phyloP scores from a whole-genome alignment of 2,888 invertebrate species.

The Callinectes sapidus region DNA sequence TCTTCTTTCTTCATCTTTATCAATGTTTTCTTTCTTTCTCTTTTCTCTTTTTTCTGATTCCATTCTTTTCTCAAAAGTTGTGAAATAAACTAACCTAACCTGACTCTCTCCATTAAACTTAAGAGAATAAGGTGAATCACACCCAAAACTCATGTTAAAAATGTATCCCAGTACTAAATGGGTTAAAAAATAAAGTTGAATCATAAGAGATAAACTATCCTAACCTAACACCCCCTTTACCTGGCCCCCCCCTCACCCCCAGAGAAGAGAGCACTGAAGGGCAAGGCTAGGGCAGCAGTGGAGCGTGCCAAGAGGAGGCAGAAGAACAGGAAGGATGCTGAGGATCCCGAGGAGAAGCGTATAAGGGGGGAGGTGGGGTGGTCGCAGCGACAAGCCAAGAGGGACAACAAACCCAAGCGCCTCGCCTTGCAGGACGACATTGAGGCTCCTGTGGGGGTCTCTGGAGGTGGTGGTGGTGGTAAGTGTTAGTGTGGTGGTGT shows the following conservation, averaged over 20 bases:
- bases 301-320: not conserved
- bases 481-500: not conserved
- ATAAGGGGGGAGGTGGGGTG: not conserved
- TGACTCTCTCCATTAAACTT: too few species aligned
- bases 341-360: not conserved
- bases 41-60: too few species aligned
- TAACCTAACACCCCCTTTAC: not conserved
- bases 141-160: too few species aligned
- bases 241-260: not conserved
- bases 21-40: too few species aligned
- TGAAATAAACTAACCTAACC: too few species aligned
- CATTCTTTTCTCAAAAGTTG: too few species aligned
- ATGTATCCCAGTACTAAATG: too few species aligned
- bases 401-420: not conserved
- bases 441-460: not conserved
- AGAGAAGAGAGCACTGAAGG: conserved; percentile 2
- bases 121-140: too few species aligned
- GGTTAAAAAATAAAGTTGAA: too few species aligned
- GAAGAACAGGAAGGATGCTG: not conserved
- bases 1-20: too few species aligned
- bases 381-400: not conserved
- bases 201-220: not conserved
- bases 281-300: not conserved
- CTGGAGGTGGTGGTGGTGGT: not conserved
- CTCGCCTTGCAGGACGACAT: not conserved